These are phyloP conservation scores for Canis aureus DNA, from an alignment of 2,113 vertebrate genomes.

Conservation along the genomic window DNA sequence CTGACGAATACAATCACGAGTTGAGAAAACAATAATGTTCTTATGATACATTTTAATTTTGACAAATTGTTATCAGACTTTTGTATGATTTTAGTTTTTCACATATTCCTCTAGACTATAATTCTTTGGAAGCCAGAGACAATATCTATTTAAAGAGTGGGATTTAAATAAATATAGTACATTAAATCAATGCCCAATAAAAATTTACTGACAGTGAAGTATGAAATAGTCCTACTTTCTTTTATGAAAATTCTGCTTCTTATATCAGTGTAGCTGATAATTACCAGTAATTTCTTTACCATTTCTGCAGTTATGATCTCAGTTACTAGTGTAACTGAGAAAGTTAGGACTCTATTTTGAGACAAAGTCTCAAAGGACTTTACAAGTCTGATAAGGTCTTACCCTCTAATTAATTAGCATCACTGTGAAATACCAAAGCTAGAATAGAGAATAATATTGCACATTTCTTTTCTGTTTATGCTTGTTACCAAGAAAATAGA, in stretches of 20 bases:
- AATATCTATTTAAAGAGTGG: neutral
- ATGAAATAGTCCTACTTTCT: conserved; percentile 6
- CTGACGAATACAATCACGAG: neutral
- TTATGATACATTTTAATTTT: conserved; percentile 3
- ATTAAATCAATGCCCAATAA: neutral
- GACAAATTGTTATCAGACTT: neutral
- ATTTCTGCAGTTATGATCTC: neutral
- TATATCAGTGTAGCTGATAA: neutral
- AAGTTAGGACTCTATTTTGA: conserved; percentile 55
- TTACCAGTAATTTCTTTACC: neutral
- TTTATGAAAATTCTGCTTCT: neutral
- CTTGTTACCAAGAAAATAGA: conserved; percentile 9
- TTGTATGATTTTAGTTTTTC: conserved; percentile 31
- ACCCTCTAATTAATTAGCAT: conserved; percentile 63
- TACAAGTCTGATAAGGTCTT: conserved; percentile 41
- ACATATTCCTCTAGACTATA: neutral
- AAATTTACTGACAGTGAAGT: neutral
- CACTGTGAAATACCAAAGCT: neutral
- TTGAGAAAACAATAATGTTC: neutral
- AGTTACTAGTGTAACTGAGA: neutral
- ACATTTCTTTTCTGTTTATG: conserved; percentile 24
- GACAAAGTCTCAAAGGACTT: neutral
- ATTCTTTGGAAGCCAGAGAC: neutral
- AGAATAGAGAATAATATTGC: neutral
- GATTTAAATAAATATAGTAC: neutral